Evolutionary conservation across 2,113 vertebrate species (phyloP).

Genomic region (Apteryx mantelli): DNA sequence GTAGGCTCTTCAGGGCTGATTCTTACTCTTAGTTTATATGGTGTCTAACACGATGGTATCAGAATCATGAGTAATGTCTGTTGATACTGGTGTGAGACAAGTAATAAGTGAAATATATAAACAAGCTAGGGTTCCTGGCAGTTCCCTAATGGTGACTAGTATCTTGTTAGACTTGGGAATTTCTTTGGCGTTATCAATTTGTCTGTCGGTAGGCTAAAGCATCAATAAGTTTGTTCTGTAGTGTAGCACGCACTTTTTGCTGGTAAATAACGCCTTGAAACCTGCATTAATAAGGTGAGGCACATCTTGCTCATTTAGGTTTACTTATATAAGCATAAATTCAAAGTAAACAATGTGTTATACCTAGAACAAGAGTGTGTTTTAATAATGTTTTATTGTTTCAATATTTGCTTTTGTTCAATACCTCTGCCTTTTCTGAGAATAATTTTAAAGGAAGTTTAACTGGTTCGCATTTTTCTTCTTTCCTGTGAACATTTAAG

Average conservation of each 20-base stretch:
- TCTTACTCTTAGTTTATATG: not conserved
- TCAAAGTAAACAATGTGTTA: conserved; percentile 16
- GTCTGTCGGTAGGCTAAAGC: not conserved
- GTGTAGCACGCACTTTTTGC: not conserved
- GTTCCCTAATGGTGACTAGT: not conserved
- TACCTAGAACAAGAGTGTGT: conserved; percentile 45
- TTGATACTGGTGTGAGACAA: not conserved
- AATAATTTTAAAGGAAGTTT: not conserved
- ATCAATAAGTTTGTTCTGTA: not conserved
- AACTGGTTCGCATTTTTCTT: not conserved
- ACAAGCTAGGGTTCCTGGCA: not conserved
- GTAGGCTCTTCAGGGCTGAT: not conserved
- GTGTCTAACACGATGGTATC: not conserved
- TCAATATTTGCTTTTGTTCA: not conserved
- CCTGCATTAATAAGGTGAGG: not conserved
- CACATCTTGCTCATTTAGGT: not conserved
- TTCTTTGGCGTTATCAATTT: not conserved
- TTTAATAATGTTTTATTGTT: conserved; percentile 53
- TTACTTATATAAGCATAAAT: not conserved
- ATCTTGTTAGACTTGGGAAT: not conserved
- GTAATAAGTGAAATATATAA: not conserved
- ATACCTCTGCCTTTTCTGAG: not conserved
- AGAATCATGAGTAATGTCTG: not conserved
- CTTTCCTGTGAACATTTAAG: not conserved
- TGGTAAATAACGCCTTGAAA: not conserved